Evolutionary conservation across 2,113 vertebrate genomes (phyloP).

Genomic region (Illadopsis cleaveri): DNA sequence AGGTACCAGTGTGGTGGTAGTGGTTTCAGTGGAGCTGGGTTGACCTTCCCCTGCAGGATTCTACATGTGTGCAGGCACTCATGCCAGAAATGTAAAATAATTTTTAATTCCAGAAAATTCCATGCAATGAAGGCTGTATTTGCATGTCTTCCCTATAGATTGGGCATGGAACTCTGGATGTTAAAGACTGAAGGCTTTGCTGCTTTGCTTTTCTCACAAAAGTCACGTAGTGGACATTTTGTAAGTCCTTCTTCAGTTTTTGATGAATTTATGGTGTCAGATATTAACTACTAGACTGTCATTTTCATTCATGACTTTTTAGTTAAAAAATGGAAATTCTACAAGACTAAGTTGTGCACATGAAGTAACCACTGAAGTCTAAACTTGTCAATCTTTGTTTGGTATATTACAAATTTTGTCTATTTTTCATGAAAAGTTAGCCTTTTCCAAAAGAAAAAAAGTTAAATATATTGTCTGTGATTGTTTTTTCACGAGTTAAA

Average conservation of each 20-base stretch:
- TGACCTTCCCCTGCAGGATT: background rate
- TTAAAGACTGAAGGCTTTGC: background rate
- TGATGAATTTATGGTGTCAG: background rate
- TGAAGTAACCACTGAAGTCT: background rate
- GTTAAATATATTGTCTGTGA: background rate
- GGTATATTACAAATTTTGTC: background rate
- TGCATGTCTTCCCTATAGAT: background rate
- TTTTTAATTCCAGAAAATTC: background rate
- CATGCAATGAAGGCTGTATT: background rate
- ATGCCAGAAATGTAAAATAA: background rate
- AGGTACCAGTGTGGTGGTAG: background rate
- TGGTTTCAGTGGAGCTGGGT: background rate
- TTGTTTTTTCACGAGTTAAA: background rate
- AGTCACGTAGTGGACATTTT: background rate
- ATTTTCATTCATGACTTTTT: background rate
- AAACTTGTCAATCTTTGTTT: background rate
- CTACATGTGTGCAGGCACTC: fast-evolving
- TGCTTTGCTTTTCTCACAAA: background rate
- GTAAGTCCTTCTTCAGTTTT: background rate
- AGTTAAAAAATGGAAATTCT: background rate
- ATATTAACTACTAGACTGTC: background rate
- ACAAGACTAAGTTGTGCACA: background rate
- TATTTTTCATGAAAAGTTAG: background rate
- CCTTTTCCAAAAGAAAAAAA: background rate
- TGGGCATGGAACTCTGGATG: background rate